phyloP scores from a whole-genome alignment of 2,113 vertebrate genomes.

The Percopsis transmontana region DNA sequence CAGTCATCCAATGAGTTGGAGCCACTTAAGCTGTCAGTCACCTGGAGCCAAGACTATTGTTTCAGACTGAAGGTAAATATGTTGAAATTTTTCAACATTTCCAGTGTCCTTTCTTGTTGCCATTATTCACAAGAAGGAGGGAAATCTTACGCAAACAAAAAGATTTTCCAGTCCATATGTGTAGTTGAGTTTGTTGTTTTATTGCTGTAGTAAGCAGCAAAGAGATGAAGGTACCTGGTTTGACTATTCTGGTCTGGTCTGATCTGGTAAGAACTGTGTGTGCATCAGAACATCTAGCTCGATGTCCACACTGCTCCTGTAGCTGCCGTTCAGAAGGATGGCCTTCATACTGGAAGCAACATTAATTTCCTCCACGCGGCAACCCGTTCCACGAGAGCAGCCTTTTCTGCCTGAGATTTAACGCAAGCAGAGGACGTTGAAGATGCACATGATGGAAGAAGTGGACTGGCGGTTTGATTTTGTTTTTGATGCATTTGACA shows the following conservation, averaged over 20 bases:
- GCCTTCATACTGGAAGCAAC: too few species aligned
- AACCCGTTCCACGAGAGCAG: constrained; percentile 1
- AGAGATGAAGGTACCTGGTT: not conserved
- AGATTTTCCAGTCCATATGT: too few species aligned
- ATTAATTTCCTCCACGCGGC: too few species aligned
- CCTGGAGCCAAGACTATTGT: constrained; percentile 47
- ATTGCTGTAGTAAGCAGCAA: not conserved
- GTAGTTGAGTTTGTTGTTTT: too few species aligned
- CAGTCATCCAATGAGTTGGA: constrained; percentile 44
- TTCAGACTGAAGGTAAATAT: constrained; percentile 71
- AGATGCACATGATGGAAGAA: constrained; percentile 5
- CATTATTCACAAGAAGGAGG: too few species aligned
- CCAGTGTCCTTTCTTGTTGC: too few species aligned
- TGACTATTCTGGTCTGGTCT: too few species aligned
- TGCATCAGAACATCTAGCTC: too few species aligned
- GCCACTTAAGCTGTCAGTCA: constrained; percentile 60
- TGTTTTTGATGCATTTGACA: not conserved
- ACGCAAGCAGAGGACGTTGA: constrained; percentile 2
- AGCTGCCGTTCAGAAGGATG: too few species aligned
- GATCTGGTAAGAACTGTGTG: too few species aligned
- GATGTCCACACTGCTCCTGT: too few species aligned
- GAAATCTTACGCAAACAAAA: too few species aligned
- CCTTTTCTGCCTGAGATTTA: not conserved
- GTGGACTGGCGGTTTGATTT: constrained; percentile 2
- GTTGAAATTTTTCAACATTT: not conserved